A percentile compares a stretch with the other conserved stretches of the same genome.
phyloP scores from a whole-genome alignment of 2,113 vertebrate genomes.

The Grammatotria lemairii region DNA sequence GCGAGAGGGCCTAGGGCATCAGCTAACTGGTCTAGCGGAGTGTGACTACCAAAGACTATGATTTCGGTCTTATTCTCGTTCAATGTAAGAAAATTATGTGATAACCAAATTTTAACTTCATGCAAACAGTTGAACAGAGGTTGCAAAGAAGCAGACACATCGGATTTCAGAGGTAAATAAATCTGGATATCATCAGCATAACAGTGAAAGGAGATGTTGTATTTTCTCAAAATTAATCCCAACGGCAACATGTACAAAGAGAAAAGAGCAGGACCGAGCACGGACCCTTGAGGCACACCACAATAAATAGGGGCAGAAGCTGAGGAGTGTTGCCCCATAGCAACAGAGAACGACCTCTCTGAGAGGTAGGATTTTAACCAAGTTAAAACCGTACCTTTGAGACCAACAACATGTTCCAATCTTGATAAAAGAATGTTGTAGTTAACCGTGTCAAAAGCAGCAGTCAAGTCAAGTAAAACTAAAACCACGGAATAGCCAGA shows the following conservation, averaged over 20 bases:
- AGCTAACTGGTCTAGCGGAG: too few species aligned
- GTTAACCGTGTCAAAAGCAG: not conserved
- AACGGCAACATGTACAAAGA: not conserved
- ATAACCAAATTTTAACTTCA: too few species aligned
- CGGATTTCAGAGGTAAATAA: too few species aligned
- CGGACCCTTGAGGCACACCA: not conserved
- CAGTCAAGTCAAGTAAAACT: not conserved
- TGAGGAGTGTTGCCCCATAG: not conserved
- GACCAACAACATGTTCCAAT: not conserved
- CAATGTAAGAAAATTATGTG: too few species aligned
- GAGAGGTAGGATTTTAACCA: accelerated
- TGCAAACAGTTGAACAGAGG: too few species aligned
- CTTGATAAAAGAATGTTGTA: not conserved
- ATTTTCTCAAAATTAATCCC: too few species aligned
- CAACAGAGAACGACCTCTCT: accelerated
- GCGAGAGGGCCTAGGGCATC: too few species aligned
- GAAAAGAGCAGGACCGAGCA: not conserved
- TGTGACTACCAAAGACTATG: too few species aligned
- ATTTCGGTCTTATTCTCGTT: too few species aligned
- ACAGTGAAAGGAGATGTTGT: too few species aligned
- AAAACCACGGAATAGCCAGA: not conserved
- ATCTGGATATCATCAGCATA: too few species aligned
- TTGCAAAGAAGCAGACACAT: too few species aligned
- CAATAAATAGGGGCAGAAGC: not conserved
- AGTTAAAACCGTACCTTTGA: not conserved